Conservation (phyloP, 2,797 vertebrate genomes). For the Tamandua tetradactyla region DNA sequence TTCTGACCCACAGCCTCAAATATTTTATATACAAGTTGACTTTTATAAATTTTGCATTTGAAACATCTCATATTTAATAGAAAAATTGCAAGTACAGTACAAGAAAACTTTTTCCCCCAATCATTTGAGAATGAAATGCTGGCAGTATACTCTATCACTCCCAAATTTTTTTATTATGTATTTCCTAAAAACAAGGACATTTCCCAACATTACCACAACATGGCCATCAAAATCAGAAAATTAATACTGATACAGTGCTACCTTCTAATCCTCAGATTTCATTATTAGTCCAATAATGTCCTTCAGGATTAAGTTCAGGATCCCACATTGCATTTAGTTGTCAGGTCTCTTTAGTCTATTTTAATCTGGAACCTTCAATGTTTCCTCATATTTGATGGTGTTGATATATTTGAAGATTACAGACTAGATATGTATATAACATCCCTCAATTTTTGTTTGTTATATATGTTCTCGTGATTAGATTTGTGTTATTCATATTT, state of each 20-base stretch:
- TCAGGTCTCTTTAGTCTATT: neutral
- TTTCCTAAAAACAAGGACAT: neutral
- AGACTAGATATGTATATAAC: neutral
- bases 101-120: neutral
- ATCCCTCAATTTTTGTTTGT: neutral
- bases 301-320: slow-evolving; percentile 14
- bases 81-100: neutral
- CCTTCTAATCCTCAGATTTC: neutral
- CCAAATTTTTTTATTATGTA: neutral
- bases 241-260: neutral
- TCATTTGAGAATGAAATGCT: neutral
- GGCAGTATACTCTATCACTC: neutral
- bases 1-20: no score
- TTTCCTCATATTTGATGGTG: neutral
- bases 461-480: neutral
- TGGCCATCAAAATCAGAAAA: neutral
- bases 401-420: slow-evolving; percentile 13
- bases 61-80: neutral
- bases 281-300: neutral
- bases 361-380: slow-evolving; percentile 15
- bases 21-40: neutral
- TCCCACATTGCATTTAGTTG: slow-evolving; percentile 6
- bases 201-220: neutral
- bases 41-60: neutral
- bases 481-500: neutral